Evolutionary conservation across 2,797 vertebrate genomes (phyloP), one percentile per base, ranked within the genome.

Genomic region (Cheirogaleus major): DNA sequence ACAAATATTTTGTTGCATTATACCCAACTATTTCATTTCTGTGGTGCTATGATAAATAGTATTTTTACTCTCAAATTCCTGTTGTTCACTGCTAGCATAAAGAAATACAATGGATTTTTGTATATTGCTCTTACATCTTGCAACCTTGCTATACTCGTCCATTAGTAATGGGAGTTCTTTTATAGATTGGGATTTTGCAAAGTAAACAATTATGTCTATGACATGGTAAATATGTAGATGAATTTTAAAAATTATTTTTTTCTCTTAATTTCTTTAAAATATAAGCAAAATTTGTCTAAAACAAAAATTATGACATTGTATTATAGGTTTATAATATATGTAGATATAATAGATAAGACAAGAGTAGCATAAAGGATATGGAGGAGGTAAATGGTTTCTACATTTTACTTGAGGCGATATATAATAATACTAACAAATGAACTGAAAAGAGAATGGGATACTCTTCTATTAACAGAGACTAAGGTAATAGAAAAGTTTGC

Each of bases 301-400:
- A n/a, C 25, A 67, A 93, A 92, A 86, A 76, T 22, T 70, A 35
- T 75, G 23, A 59, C 38, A 81, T 4, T 81, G 20, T 45, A 82
- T 67, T 73, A 5, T 70, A 7, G 7, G 4, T 55, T 89, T 69
- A 82, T 65, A 94, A 76, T 76, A 32, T 82, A 87, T 86, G 35
- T 59, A 65, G 8, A 73, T 75, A 4, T 41, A 95, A 85, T 89
- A 90, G 7, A 90, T 61, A 69, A 23, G 80, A 76, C 2, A 89
- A 89, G 30, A 75, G 30, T 17, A 90, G 22, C 45, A 95, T 63
- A 85, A 92, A 89, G 59, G 50, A 89, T 72, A 93, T 13, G n/a
- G 17, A 65, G 12, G 8, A 35, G 17, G 27, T 43, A 86, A 52
- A 92, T 80, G 9, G 78, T 78, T 72, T 89, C 70, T 80, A 91